phyloP scores from a whole-genome alignment of 2,888 invertebrate species.

The Drosophila maculinotata region DNA sequence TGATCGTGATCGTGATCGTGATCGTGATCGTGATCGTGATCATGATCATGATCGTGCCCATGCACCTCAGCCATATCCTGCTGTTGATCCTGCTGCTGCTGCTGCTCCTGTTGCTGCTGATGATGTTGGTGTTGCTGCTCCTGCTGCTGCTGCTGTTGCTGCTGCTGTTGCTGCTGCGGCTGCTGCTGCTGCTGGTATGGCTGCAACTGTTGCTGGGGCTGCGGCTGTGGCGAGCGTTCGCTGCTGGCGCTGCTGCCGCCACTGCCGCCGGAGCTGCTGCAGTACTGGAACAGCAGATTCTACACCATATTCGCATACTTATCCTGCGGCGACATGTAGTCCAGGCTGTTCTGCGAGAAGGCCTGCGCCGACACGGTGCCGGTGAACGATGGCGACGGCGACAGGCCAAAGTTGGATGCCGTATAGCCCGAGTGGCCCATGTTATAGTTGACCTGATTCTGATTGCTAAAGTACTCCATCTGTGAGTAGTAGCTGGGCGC shows the following conservation, averaged over 20 bases:
- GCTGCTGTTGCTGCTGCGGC: conserved; percentile 31
- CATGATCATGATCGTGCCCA: conserved; percentile 48
- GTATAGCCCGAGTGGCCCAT: conserved; percentile 85
- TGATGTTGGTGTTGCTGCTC: conserved; percentile 31
- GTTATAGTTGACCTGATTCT: conserved; percentile 85
- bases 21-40: no score
- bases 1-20: no score
- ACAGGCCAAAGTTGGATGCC: conserved; percentile 84
- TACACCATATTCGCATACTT: conserved; percentile 86
- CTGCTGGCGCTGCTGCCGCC: conserved; percentile 60
- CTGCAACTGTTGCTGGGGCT: conserved; percentile 24
- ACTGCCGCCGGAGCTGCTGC: conserved; percentile 67
- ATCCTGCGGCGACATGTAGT: conserved; percentile 85
- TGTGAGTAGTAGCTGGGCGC: conserved; percentile 85
- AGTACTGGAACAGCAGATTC: conserved; percentile 84
- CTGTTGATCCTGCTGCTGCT: conserved; percentile 34
- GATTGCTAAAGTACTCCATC: conserved; percentile 85
- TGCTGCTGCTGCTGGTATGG: conserved; percentile 15
- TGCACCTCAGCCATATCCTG: conserved; percentile 44
- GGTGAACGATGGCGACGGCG: conserved; percentile 84
- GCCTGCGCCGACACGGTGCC: conserved; percentile 85
- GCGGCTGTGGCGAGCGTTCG: conserved; percentile 51
- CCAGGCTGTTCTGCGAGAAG: conserved; percentile 85
- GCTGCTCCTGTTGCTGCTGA: conserved; percentile 8
- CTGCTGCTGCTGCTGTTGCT: conserved; percentile 32